phyloP scores from a whole-genome alignment of 2,113 vertebrate genomes.

The Corythornis cristatus region DNA sequence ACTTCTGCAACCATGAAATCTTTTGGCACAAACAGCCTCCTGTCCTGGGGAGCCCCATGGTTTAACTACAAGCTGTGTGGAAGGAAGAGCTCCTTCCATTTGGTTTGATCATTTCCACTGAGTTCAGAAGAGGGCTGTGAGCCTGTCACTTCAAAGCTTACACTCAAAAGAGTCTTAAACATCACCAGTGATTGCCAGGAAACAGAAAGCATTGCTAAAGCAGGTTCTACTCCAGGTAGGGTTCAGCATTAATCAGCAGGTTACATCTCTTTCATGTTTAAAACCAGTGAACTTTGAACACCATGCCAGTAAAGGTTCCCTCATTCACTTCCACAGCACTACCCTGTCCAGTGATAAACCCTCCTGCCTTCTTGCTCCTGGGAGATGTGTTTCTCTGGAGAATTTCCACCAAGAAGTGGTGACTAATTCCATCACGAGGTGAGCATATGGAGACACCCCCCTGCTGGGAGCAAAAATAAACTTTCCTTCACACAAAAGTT shows the following conservation, averaged over 20 bases:
- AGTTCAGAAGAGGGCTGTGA: accelerated
- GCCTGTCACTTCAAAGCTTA: neutral
- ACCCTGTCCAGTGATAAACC: neutral
- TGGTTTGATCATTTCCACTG: neutral
- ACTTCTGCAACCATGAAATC: neutral
- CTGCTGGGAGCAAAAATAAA: conserved; percentile 55
- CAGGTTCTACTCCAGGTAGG: neutral
- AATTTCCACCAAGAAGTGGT: conserved; percentile 9
- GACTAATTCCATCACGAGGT: conserved; percentile 47
- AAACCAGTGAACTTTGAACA: neutral
- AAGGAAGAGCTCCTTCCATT: neutral
- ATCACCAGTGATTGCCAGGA: neutral
- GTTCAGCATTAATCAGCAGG: neutral
- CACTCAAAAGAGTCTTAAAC: neutral
- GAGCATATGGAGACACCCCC: conserved; percentile 45
- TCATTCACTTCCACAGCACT: neutral
- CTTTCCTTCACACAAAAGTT: conserved; percentile 16
- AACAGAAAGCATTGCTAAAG: neutral
- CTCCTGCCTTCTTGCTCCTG: neutral
- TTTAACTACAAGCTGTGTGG: neutral
- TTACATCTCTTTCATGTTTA: neutral
- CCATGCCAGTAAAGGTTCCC: neutral
- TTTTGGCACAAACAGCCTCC: neutral
- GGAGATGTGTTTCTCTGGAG: neutral
- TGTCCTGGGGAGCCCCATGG: neutral